Percentiles rank a stretch among this genome's conserved stretches.
Conservation (phyloP, 2,797 vertebrate genomes). For the Falco naumanni region DNA sequence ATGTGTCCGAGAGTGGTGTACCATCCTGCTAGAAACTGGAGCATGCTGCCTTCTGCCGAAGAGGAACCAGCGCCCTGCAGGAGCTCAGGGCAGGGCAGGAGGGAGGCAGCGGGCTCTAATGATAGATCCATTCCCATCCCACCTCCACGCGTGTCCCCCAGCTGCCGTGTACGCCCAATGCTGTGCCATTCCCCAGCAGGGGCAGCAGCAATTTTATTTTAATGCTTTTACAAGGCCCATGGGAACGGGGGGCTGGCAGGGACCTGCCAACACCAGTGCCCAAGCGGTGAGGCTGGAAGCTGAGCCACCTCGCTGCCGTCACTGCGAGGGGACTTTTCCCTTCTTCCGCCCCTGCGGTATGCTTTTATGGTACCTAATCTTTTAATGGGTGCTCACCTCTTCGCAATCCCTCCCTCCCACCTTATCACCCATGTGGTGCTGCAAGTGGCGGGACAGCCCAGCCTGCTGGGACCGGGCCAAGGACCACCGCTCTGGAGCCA, state of each 20-base stretch:
- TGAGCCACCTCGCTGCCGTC: neutral
- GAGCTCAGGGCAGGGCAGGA: neutral
- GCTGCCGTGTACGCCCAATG: accelerated
- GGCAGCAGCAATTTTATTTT: neutral
- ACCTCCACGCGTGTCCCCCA: accelerated
- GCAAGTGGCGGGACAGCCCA: neutral
- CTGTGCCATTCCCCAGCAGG: neutral
- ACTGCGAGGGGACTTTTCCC: neutral
- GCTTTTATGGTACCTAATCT: neutral
- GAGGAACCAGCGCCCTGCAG: accelerated
- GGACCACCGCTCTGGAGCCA: neutral
- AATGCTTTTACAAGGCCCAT: neutral
- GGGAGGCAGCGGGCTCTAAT: neutral
- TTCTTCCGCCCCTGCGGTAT: neutral
- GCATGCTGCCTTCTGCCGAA: neutral
- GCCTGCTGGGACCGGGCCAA: neutral
- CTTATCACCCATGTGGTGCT: accelerated
- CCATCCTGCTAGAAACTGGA: accelerated
- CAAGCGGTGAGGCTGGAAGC: neutral
- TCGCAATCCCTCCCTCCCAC: too few species aligned
- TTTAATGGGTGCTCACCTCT: neutral
- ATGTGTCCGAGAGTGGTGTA: neutral
- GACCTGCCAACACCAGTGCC: neutral
- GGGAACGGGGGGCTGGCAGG: neutral
- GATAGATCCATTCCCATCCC: neutral